Evolutionary conservation across 2,888 invertebrate genomes (phyloP), one percentile per base, ranked within the genome.

Genomic region (Seladonia tumulorum): DNA sequence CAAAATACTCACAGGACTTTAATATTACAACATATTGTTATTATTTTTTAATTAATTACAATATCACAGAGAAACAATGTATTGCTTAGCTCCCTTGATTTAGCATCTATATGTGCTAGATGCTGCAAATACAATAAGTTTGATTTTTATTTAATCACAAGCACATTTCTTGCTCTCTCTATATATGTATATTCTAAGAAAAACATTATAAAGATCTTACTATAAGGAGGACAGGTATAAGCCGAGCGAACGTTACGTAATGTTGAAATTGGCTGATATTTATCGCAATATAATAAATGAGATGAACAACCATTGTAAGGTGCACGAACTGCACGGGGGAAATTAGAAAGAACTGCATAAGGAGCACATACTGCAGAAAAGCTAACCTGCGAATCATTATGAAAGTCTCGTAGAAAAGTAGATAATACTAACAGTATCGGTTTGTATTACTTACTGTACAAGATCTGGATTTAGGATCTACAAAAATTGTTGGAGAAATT

Each of bases 201-300:
- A 60, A 25, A 39, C n/a, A 39, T 47, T 42, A 42, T 42, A 8
- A 3, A 63, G 18, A 42, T 60, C 82, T 82, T 82, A 87, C 87
- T 79, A n/a, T 57, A 86, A 35, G 87, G 83, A 12, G 81, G 86
- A 42, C 81, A 77, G 0, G 74, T 77, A 16, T 63, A 39, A 18
- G 25, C 66, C 66, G 45, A 25, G 16, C 68, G 57, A 42, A 77
- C n/a, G 53, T 66, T 77, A 10, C 83, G 79, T 42, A 81, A 35
- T 60, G 86, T 73, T 73, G 86, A 66, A 29, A 63, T 74, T 22
- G 86, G 83, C 1, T 66, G 63, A 70, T 76, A 86, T 75, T 87
- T 87, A 76, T 74, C 82, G 8, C 47, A 82, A 22, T 77, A 82
- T 5, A 74, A 57, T 12, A 72, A 5, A 29, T 76, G 76, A 16